Base-by-base conservation (phyloP, 2,113 vertebrate genomes). In the Terrapene triunguis region DNA sequence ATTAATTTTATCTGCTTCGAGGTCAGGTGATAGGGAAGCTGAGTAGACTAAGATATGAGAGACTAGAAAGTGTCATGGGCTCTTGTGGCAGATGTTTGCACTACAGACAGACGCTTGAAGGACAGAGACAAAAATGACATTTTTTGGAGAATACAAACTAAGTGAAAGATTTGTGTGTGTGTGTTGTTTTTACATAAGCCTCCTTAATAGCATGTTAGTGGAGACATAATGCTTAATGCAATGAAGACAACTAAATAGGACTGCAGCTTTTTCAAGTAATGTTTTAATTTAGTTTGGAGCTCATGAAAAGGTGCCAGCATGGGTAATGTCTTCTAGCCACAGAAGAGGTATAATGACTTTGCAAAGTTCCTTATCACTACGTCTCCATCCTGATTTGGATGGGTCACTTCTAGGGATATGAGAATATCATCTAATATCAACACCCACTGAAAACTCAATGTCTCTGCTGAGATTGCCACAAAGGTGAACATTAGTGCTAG, bases 21-120 rank as follows among this genome's bases (percentile, higher is more conserved):
- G 94, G 93, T 91, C 91, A 95, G 94, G 91, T 80, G 88, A 90
- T 44, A 81, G 95, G 87, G 94, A 86, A 65, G 47, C 89, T 96
- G 92, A 93, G 80, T 91, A 89, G 54, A 42, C 80, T 57, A 97
- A 98, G 93, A 96, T 27, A 79, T 88, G 94, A 94, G 84, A 87
- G 72, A 84, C 4, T 82, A 97, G 81, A 82, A 80, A 85, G 8
- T 32, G 54, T 85, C 87, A 79, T 25, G 29, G 89, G 85, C 87
- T 81, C 83, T 11, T 0, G 55, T 78, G 92, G 91, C 87, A 96
- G 69, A 85, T 76, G 35, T 4, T 78, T 29, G 21, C 9, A 2
- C 29, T 80, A 74, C 87, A 62, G 57, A 54, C 44, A n/a, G 42
- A 55, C 5, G 17, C 54, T 78, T 88, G 90, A 81, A 47, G 80